Conservation (phyloP, 1,140 invertebrate genomes). For the Philotrypesis tridentata region DNA sequence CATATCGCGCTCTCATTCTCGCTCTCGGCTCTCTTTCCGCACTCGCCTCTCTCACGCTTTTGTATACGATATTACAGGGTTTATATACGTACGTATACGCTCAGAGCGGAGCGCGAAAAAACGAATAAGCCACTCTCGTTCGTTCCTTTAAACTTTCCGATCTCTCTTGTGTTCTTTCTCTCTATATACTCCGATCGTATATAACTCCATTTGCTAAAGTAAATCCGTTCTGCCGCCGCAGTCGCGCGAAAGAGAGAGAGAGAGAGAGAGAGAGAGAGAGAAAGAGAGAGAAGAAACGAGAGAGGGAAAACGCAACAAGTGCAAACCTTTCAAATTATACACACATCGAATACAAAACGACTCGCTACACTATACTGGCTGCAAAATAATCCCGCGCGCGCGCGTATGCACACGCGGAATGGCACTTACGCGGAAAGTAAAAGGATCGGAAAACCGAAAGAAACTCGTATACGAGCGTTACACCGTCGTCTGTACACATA, state of each 20-base stretch:
- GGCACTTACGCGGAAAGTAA: slow-evolving; percentile 45
- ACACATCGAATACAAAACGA: slow-evolving; percentile 11
- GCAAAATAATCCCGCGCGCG: slow-evolving; percentile 37
- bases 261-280: too few relatives aligned
- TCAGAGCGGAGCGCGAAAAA: neutral
- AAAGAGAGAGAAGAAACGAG: slow-evolving; percentile 11
- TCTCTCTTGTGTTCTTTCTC: neutral
- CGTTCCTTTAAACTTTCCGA: slow-evolving; percentile 10
- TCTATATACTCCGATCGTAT: neutral
- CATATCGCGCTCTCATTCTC: neutral
- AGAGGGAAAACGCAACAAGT: slow-evolving; percentile 48
- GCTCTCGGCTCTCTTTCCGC: neutral
- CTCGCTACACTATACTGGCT: neutral
- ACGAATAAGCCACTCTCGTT: neutral
- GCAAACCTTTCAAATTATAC: slow-evolving; percentile 36
- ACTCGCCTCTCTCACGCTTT: neutral
- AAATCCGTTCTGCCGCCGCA: neutral
- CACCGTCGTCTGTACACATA: too few relatives aligned
- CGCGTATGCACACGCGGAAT: neutral
- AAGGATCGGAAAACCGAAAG: slow-evolving; percentile 42
- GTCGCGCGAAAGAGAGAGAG: too few relatives aligned
- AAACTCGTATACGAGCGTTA: neutral
- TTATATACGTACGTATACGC: too few relatives aligned
- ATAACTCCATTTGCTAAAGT: slow-evolving; percentile 41
- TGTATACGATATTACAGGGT: too few relatives aligned